Evolutionary conservation across 2,113 vertebrate genomes (phyloP), one percentile per base, ranked within the genome.

Genomic region (Dasypus novemcinctus): DNA sequence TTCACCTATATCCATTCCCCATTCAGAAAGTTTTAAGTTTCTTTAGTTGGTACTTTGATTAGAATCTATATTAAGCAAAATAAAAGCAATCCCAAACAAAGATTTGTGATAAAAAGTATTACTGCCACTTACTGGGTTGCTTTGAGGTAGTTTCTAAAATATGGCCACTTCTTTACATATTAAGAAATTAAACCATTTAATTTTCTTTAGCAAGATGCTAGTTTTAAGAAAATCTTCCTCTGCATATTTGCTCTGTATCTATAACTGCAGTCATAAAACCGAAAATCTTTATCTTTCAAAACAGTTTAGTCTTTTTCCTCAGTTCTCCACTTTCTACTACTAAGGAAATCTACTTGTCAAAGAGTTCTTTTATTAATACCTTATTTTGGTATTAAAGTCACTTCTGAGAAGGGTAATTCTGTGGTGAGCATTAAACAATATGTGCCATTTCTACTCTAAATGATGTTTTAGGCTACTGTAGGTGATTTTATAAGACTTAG

Each of bases 331-430:
- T 93, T 95, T 94, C 43, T 81, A n/a, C 66, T 85, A 80, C 38
- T 87, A 64, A 64, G 17, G 36, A 95, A 90, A 97, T 87, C 63
- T 78, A 72, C 83, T 90, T 83, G 54, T 89, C 46, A 95, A 96
- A 17, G 31, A 57, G 61, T 41, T 29, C 36, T 89, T 95, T 95
- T 95, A 93, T 94, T 74, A 83, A 43, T 91, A 87, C n/a, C n/a
- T 25, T 95, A 94, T 91, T 79, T 97, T 90, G 95, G 4, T 66
- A 94, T 72, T 80, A 94, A 85, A 90, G 43, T 85, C 38, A 95
- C 5, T 83, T 95, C 75, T 93, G 82, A 89, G 61, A 84, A 87
- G 10, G 33, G 29, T 11, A 88, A 91, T 84, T 86, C 59, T 52
- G 15, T 12, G 27, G 31, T 88, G 90, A 92, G 41, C 23, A 76